phyloP scores from a whole-genome alignment of 2,797 vertebrate species.

The Hephaestus fuliginosus region DNA sequence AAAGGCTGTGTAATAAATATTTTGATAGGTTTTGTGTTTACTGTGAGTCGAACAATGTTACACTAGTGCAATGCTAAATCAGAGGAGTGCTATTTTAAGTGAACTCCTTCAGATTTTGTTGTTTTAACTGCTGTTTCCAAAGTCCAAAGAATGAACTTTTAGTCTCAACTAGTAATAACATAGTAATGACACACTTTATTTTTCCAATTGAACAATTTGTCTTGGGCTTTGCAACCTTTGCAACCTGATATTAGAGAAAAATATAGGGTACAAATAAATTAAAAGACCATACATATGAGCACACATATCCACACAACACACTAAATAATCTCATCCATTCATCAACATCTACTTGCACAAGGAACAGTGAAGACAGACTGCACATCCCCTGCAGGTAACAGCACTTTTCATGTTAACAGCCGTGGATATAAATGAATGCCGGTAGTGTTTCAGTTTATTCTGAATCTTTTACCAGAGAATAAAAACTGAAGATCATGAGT shows the following conservation, averaged over 20 bases:
- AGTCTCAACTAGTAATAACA: background rate
- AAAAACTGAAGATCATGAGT: conserved; percentile 8
- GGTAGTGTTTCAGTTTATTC: background rate
- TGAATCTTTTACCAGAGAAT: background rate
- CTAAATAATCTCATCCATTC: background rate
- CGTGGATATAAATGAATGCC: background rate
- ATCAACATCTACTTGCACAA: background rate
- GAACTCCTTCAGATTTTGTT: background rate
- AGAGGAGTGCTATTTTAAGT: background rate
- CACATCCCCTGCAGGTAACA: conserved; percentile 1
- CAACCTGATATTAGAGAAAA: too few relatives aligned
- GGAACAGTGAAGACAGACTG: background rate
- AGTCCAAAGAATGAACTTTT: background rate
- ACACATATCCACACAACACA: background rate
- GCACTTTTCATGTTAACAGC: conserved; percentile 4
- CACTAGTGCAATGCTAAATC: background rate
- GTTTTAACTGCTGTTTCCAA: too few relatives aligned
- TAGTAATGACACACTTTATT: background rate
- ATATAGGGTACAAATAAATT: background rate
- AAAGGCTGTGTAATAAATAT: background rate
- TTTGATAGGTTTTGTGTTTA: too few relatives aligned
- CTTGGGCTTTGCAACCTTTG: background rate
- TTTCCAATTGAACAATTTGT: background rate
- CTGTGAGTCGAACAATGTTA: too few relatives aligned
- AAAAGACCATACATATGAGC: background rate